Percentiles rank a stretch among this genome's conserved stretches.
Conservation (phyloP, 2,113 vertebrate species). For the Perognathus longimembris region DNA sequence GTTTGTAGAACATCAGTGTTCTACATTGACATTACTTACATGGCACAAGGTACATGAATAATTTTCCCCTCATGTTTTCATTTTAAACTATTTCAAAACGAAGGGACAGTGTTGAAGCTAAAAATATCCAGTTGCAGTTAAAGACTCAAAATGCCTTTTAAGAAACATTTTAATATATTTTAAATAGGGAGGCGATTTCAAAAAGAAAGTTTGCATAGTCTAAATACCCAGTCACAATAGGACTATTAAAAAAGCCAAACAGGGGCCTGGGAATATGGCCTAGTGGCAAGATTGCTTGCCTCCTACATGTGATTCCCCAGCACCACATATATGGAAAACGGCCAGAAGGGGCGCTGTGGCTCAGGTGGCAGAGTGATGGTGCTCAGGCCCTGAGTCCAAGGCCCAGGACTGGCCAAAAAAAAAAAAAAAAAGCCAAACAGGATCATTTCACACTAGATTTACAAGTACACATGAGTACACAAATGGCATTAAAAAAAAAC, state of each 20-base stretch:
- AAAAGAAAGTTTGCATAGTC: constrained; percentile 14
- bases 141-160: constrained; percentile 15
- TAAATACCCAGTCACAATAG: neutral
- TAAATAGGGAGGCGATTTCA: constrained; percentile 39
- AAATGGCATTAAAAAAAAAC: neutral
- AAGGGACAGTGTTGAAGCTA: neutral
- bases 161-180: neutral
- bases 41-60: neutral
- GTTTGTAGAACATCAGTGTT: neutral
- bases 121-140: constrained; percentile 36
- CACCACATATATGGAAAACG: too few relatives aligned
- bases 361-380: too few relatives aligned
- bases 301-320: too few relatives aligned
- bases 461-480: neutral
- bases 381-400: too few relatives aligned
- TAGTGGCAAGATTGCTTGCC: too few relatives aligned
- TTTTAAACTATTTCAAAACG: constrained; percentile 54
- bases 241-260: too few relatives aligned
- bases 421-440: neutral
- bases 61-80: neutral
- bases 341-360: too few relatives aligned
- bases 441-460: neutral
- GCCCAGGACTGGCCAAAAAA: too few relatives aligned
- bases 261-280: too few relatives aligned
- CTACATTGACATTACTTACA: neutral